Base-by-base conservation (phyloP, 2,888 invertebrate genomes). In the Catocala fraxini region DNA sequence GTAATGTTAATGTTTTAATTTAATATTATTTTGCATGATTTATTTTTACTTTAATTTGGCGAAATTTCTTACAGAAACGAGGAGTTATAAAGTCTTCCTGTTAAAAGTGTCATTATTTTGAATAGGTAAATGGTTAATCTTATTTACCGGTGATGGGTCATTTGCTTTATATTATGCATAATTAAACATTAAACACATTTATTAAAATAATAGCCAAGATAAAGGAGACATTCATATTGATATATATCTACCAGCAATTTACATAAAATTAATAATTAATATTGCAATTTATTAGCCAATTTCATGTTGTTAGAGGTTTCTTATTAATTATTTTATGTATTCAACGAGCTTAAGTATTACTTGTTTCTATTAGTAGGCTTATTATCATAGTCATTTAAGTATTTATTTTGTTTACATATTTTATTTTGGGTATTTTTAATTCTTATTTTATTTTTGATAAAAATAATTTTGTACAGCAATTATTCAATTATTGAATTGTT, bases 21-120 rank as follows among this genome's bases (percentile, higher is more conserved):
- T 25, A 2, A 9, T 42, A 11, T 59, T 80, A 82, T 59, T 54
- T 39, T 33, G 7, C 63, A 59, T 59, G 52, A 42, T 58, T 58
- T 10, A 34, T 48, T 63, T 56, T 68, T 73, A 67, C 68, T 76
- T 58, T 69, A 80, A 64, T 69, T 64, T 34, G 49, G 63, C 61
- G 60, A 59, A 33, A 71, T 82, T 89, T 88, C 78, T 92, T 92
- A 64, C 93, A 93, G 93, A 89, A 90, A 88, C 71, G 88, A 87
- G 75, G 92, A 92, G 84, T 86, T 93, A 71, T 93, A 90, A 77
- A 51, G 73, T 9, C 64, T 66, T 70, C 73, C 68, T 70, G 71
- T 79, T 75, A 68, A 74, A 66, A 64, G 63, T 67, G 72, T 70
- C 77, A 66, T 68, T 71, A 61, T 71, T 65, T 72, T 77, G 63